phyloP scores from a whole-genome alignment of 2,113 vertebrate species.

The Pavo muticus region DNA sequence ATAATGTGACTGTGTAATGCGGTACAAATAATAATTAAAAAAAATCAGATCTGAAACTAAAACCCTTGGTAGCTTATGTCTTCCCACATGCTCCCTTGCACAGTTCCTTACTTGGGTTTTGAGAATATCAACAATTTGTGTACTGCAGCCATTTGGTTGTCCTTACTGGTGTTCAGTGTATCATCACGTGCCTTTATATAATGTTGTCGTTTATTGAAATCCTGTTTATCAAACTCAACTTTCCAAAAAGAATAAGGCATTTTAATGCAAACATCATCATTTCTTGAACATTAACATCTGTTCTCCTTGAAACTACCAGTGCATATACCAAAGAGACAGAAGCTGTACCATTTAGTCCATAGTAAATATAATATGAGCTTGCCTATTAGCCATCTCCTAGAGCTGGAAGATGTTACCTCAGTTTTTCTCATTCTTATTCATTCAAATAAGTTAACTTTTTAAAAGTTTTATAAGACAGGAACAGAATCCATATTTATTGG shows the following conservation, averaged over 20 bases:
- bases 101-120: neutral
- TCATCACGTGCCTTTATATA: neutral
- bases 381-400: neutral
- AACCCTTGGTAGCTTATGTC: neutral
- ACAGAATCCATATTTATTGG: neutral
- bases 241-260: neutral
- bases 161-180: neutral
- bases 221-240: neutral
- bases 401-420: neutral
- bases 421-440: neutral
- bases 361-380: neutral
- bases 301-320: neutral
- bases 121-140: neutral
- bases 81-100: neutral
- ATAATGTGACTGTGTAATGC: neutral
- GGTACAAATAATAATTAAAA: neutral
- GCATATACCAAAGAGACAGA: neutral
- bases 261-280: neutral
- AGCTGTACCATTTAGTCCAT: neutral
- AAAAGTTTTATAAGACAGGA: neutral
- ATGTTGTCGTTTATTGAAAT: neutral
- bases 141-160: neutral
- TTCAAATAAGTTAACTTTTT: neutral
- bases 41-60: neutral
- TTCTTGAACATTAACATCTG: neutral